phyloP scores from a whole-genome alignment of 2,888 invertebrate species.

The Cryptocephalus moraei region DNA sequence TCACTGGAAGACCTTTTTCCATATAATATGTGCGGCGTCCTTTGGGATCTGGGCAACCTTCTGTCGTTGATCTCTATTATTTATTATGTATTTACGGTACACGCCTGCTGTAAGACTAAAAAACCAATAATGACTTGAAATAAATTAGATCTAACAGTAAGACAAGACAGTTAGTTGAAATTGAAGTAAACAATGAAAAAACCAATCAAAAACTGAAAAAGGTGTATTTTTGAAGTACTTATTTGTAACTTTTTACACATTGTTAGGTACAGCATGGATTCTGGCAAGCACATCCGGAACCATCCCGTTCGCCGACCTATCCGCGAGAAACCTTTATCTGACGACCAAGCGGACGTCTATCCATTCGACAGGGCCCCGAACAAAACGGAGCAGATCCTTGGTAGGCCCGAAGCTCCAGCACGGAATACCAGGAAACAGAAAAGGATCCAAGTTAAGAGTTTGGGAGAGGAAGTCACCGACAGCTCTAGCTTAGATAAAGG shows the following conservation, averaged over 20 bases:
- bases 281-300: conserved; percentile 15
- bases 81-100: no score
- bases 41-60: no score
- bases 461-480: conserved; percentile 43
- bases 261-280: no score
- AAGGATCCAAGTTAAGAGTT: conserved; percentile 33
- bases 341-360: conserved; percentile 28
- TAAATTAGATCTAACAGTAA: no score
- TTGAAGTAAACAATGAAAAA: conserved; percentile 30
- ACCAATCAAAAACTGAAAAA: conserved; percentile 21
- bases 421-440: conserved; percentile 29
- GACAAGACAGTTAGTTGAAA: background rate
- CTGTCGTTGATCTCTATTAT: no score
- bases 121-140: no score
- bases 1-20: no score
- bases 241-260: no score
- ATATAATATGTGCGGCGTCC: no score
- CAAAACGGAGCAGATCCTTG: conserved; percentile 35
- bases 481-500: conserved; percentile 27
- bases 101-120: no score
- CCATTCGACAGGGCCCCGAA: conserved; percentile 27
- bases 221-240: no score
- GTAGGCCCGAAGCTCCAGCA: conserved; percentile 31
- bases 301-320: conserved; percentile 42
- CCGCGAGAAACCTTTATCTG: conserved; percentile 26